These are phyloP conservation scores for Octonoba sinensis DNA, from an alignment of 2,888 invertebrate species.

Conservation along the genomic window DNA sequence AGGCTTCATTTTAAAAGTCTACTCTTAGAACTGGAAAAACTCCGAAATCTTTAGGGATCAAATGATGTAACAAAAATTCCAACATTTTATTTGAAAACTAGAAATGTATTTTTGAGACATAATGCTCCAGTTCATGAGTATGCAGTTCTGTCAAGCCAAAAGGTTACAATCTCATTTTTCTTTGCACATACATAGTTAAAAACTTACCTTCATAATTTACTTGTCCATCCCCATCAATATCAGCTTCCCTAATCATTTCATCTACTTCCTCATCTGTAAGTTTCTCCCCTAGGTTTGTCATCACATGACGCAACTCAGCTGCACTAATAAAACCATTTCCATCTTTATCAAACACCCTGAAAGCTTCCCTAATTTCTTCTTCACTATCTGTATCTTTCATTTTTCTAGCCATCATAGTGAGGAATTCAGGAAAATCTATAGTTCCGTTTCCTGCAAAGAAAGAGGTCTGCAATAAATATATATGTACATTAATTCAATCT, in stretches of 20 bases:
- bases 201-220: conserved; percentile 93
- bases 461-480: neutral
- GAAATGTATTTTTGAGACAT: no score
- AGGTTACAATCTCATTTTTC: no score
- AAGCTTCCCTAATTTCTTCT: conserved; percentile 98
- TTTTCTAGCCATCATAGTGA: conserved; percentile 99
- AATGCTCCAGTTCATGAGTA: no score
- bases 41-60: no score
- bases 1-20: no score
- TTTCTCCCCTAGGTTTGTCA: conserved; percentile 99
- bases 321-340: conserved; percentile 99
- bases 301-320: conserved; percentile 97
- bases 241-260: conserved; percentile 99
- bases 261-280: conserved; percentile 99
- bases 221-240: conserved; percentile 99
- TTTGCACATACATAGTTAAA: neutral
- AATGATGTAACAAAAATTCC: no score
- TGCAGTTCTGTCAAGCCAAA: no score
- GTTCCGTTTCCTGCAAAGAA: conserved; percentile 92
- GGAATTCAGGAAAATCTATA: conserved; percentile 99
- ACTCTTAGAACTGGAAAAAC: no score
- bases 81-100: no score
- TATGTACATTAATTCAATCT: no score
- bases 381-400: conserved; percentile 99
- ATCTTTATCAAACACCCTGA: conserved; percentile 99